Base-by-base conservation (phyloP, 2,797 vertebrate species). In the Poeciliopsis gracilis region DNA sequence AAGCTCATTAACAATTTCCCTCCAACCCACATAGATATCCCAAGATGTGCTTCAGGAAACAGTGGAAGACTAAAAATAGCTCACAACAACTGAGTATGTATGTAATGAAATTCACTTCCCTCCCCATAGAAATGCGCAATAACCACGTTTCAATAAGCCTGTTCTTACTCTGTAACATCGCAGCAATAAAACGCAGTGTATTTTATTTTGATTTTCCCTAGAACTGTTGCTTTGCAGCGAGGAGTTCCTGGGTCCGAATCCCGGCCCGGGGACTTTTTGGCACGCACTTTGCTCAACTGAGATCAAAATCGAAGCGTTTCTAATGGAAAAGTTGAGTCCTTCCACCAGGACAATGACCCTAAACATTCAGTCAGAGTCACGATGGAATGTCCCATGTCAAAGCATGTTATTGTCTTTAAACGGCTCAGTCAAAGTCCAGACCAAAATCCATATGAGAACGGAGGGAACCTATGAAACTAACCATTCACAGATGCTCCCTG, bases 1-100 rank as follows among this genome's bases (percentile, higher is more conserved):
- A 36, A 72, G 71, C 71, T 72, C 30, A 72, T 72, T 72, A 72
- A 72, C 47, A 72, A 51, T 51, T 30, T 72, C 47, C 20, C 51
- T 55, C 49, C 36, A 41, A n/a, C 72, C 72, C 30, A 20, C 72
- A 41, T 25, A 73, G 49, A 38, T 36, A 38, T 73, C 49, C 33
- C 49, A 36, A 73, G 23, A 53, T 6, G 30, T 47, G 67, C 41
- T 70, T n/a, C 41, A 28, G 41, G 25, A 45, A 45, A 45, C 67
- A 70, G 41, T 43, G 38, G 38, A 13, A 45, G 1, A 41, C 67
- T 36, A 70, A 46, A 70, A 70, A 70, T 70, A 70, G 67, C 12
- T 45, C 67, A 28, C 13, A 70, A n/a, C 66, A 25, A 28, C 43
- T 16, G 41, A 13, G 41, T 46, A 45, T 70, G 12, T 69, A 70